Evolutionary conservation across 2,888 invertebrate genomes (phyloP).

Genomic region (Habroteleia sp.): DNA sequence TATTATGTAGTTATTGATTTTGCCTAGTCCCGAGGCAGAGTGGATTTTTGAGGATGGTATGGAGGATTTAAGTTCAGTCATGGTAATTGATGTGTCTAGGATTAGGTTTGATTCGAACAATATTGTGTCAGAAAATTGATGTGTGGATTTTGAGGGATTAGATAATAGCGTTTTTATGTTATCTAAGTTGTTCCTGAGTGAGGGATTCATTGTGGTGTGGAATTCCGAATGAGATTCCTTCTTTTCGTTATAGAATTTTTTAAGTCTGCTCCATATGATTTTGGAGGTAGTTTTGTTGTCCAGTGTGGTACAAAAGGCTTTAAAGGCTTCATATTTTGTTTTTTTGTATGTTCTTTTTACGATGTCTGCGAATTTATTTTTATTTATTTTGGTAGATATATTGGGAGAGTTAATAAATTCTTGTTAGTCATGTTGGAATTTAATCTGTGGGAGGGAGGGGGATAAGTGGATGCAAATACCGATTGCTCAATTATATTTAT

Average conservation of each 20-base stretch:
- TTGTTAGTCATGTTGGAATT: too few relatives aligned
- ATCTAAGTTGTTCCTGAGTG: background rate
- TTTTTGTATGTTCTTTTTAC: too few relatives aligned
- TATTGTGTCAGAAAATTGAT: background rate
- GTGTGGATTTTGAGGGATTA: background rate
- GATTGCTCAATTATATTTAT: constrained; percentile 10
- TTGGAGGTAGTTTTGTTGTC: background rate
- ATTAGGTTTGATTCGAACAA: background rate
- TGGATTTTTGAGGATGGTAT: background rate
- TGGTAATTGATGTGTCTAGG: background rate
- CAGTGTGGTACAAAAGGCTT: too few relatives aligned
- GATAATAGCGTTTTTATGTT: background rate
- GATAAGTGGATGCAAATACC: too few relatives aligned
- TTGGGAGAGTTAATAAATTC: too few relatives aligned
- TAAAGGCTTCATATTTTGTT: constrained; percentile 18
- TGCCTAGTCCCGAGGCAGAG: background rate
- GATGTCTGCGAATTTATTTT: constrained; percentile 4
- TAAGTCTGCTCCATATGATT: constrained; percentile 19
- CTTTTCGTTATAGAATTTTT: constrained; percentile 36
- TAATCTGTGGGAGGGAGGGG: too few relatives aligned
- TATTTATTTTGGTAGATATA: background rate
- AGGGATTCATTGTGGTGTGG: background rate
- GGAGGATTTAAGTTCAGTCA: background rate
- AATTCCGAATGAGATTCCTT: background rate
- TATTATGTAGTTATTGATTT: background rate